Conservation (phyloP, 2,797 vertebrate genomes). For the Propithecus perrieri region DNA sequence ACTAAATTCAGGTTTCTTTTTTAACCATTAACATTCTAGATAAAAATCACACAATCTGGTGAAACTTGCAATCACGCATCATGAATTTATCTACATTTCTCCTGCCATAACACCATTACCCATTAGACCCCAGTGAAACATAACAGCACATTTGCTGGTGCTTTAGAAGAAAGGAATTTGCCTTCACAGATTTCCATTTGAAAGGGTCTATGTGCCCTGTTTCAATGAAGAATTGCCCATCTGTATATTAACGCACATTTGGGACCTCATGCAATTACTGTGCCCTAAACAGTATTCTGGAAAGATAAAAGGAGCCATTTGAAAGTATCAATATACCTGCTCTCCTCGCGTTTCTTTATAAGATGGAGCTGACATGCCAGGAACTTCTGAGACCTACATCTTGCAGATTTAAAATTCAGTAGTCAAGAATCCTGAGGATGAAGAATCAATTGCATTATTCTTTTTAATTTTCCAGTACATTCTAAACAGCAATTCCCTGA, state of each 20-base stretch:
- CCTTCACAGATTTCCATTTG: background rate
- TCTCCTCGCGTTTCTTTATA: background rate
- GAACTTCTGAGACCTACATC: background rate
- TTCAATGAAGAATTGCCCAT: background rate
- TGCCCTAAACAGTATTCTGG: background rate
- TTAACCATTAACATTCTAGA: conserved; percentile 52
- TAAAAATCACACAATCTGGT: background rate
- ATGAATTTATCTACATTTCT: background rate
- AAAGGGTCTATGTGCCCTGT: background rate
- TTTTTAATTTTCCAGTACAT: conserved; percentile 17
- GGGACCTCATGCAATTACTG: background rate
- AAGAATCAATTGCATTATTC: conserved; percentile 50
- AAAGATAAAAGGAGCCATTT: background rate
- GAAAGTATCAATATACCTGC: background rate
- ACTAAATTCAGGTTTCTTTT: conserved; percentile 38
- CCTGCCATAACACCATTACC: background rate
- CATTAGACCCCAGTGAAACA: background rate
- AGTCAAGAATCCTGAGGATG: background rate
- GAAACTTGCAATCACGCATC: background rate
- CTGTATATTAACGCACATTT: background rate
- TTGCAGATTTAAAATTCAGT: conserved; percentile 23
- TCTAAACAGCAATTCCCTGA: conserved; percentile 18
- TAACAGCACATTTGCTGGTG: background rate
- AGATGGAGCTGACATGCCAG: background rate
- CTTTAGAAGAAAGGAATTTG: background rate